Conservation (phyloP, 2,888 invertebrate species). For the Yponomeuta cagnagella region DNA sequence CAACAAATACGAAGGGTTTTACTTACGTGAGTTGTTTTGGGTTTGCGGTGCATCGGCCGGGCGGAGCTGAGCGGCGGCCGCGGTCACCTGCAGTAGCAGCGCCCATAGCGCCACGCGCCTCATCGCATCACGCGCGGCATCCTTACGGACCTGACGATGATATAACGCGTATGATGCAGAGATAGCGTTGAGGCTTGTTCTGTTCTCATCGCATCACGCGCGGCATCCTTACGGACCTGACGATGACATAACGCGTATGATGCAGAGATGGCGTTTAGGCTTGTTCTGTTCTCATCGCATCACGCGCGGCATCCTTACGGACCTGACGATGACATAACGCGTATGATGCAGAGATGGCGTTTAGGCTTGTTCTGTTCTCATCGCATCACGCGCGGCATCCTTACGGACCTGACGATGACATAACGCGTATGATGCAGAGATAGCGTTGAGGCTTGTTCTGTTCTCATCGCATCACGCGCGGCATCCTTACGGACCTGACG, state of each 20-base stretch:
- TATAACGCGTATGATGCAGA: constrained; percentile 15
- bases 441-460: too few relatives aligned
- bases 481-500: constrained; percentile 35
- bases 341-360: not conserved
- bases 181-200: too few relatives aligned
- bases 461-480: constrained; percentile 31
- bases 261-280: not conserved
- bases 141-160: constrained; percentile 25
- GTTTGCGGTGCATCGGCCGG: constrained; percentile 64
- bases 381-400: constrained; percentile 33
- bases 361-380: too few relatives aligned
- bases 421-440: constrained; percentile 8
- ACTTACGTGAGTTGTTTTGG: constrained; percentile 61
- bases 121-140: constrained; percentile 39
- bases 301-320: constrained; percentile 35
- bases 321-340: constrained; percentile 12
- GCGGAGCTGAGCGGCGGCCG: constrained; percentile 55
- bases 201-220: constrained; percentile 32
- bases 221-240: constrained; percentile 35
- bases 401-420: constrained; percentile 25
- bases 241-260: constrained; percentile 14
- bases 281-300: constrained; percentile 40
- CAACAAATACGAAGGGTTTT: too few relatives aligned
- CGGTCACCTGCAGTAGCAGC: constrained; percentile 42
- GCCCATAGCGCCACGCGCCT: constrained; percentile 22